A percentile compares a stretch with the other conserved stretches of the same genome.
phyloP scores from a whole-genome alignment of 2,888 invertebrate genomes.

The Eurytoma adleriae region DNA sequence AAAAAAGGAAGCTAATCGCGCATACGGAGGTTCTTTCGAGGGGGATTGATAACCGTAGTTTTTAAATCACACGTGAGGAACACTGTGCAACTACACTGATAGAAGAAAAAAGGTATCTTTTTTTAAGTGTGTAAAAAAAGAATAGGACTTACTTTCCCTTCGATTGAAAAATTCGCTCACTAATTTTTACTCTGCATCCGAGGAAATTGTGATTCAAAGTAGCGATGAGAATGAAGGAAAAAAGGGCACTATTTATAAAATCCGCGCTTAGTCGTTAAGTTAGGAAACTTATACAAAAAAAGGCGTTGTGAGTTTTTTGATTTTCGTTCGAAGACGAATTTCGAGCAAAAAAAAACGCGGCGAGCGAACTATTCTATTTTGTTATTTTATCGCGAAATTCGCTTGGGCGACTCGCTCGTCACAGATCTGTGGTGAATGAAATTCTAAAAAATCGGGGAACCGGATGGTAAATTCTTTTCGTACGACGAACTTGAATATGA shows the following conservation, averaged over 20 bases:
- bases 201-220: slow-evolving; percentile 44
- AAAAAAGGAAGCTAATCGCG: slow-evolving; percentile 69
- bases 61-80: no score
- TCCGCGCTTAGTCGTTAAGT: slow-evolving; percentile 38
- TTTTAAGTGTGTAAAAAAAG: no score
- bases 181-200: slow-evolving; percentile 7
- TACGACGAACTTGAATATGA: not conserved
- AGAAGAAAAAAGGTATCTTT: slow-evolving; percentile 12
- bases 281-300: slow-evolving; percentile 43
- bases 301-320: slow-evolving; percentile 41
- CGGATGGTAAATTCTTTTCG: slow-evolving; percentile 37
- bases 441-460: slow-evolving; percentile 36
- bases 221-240: slow-evolving; percentile 10
- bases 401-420: slow-evolving; percentile 3
- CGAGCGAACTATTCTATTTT: slow-evolving; percentile 9
- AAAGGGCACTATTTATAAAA: slow-evolving; percentile 30
- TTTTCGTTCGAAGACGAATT: no score
- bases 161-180: slow-evolving; percentile 21
- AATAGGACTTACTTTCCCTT: not conserved
- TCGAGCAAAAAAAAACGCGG: no score
- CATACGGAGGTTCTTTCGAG: slow-evolving; percentile 58
- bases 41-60: not conserved
- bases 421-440: slow-evolving; percentile 19
- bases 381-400: slow-evolving; percentile 13
- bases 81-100: not conserved